Base-by-base conservation (phyloP, 2,888 invertebrate species). In the Rhimphoctona megacephalus region DNA sequence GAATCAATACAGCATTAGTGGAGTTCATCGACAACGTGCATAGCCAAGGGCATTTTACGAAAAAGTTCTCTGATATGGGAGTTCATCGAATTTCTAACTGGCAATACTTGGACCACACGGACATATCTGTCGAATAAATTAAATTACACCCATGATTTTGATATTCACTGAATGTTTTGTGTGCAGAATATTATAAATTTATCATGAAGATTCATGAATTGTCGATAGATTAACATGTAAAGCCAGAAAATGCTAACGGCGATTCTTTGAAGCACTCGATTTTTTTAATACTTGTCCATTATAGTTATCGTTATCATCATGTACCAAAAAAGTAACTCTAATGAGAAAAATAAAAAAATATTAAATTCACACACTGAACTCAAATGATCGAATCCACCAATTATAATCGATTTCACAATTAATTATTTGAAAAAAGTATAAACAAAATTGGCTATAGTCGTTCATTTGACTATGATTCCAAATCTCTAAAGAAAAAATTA, bases 1-100 rank as follows among this genome's bases (percentile, higher is more conserved):
- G 36, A 64, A 85, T 85, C 81, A 70, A 85, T 85, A 72, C 22
- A 70, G 39, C 43, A 72, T 72, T 64, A 80, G 22, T 49, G 61
- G 17, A 66, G 72, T 72, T 81, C 17, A 81, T 85, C 43, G 84
- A 30, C 33, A 43, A 69, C 25, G n/a, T 57, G 79, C n/a, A 39
- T 67, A 6, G 61, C 54, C 17, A 19, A 22, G 17, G 39, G 52
- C n/a, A 36, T 69, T 36, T 57, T 57, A 43, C 39, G 69, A 39
- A 14, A 54, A 74, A 49, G 25, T n/a, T 61, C n/a, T 33, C 25
- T 22, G 66, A 25, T 49, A 36, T 14, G 17, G 17, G n/a, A 25
- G 74, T 22, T 74, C 74, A 43, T 70, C 36, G 79, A 43, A n/a
- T 80, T 30, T 11, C n/a, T 30, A 17, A 9, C 19, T 6, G 30